These are phyloP conservation scores for Drosophila pruinosa DNA, from an alignment of 1,140 invertebrate genomes.

Conservation along the genomic window DNA sequence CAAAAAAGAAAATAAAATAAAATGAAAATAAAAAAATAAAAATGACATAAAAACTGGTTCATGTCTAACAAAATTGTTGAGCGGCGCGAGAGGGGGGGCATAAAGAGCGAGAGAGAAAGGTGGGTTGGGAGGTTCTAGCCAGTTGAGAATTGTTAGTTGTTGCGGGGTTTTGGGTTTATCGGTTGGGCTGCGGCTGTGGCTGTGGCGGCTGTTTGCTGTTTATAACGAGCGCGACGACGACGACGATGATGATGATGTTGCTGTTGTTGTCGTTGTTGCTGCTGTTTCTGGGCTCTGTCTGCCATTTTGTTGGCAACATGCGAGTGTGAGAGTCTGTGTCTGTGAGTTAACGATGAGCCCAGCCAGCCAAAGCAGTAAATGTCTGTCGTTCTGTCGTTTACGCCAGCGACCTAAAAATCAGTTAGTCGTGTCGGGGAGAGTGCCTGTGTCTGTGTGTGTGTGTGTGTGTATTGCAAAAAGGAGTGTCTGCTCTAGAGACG, in stretches of 20 bases:
- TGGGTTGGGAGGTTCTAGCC: not conserved
- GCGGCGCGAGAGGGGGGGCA: not conserved
- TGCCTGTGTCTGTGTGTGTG: slow-evolving; percentile 18
- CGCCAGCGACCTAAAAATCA: slow-evolving; percentile 79
- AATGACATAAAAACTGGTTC: slow-evolving; percentile 51
- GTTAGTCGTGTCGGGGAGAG: slow-evolving; percentile 59
- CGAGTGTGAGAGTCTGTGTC: slow-evolving; percentile 24
- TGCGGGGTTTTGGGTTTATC: slow-evolving; percentile 33
- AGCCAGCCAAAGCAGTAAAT: slow-evolving; percentile 43
- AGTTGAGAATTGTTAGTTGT: slow-evolving; percentile 22
- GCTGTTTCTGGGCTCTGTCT: slow-evolving; percentile 12
- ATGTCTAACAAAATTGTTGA: slow-evolving; percentile 61
- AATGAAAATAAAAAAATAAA: slow-evolving; percentile 49
- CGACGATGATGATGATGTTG: slow-evolving; percentile 2
- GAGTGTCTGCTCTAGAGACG: slow-evolving; percentile 70
- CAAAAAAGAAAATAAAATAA: slow-evolving; percentile 52
- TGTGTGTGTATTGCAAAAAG: slow-evolving; percentile 60
- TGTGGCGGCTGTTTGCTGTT: slow-evolving; percentile 7
- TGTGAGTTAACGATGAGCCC: slow-evolving; percentile 32
- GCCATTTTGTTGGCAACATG: slow-evolving; percentile 19
- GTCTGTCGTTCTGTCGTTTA: slow-evolving; percentile 69
- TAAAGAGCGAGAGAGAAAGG: not conserved
- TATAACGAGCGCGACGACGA: not conserved
- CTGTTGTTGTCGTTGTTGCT: slow-evolving; percentile 1
- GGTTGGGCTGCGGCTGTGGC: slow-evolving; percentile 36